Base-by-base conservation (phyloP, 2,113 vertebrate genomes). In the Gallinago paraguaiae region DNA sequence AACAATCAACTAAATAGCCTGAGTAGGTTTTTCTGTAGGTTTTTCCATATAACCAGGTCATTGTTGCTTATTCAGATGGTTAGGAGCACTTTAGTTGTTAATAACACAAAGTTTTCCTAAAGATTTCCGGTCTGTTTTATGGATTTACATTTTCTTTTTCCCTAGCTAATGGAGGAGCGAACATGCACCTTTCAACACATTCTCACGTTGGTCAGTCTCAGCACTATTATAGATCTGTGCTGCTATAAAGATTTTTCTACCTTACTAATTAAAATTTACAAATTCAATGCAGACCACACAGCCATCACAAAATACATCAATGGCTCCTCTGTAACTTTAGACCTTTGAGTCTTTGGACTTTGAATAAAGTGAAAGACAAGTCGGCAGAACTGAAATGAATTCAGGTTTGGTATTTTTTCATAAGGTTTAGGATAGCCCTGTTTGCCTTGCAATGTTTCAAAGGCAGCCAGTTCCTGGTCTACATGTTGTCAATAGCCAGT, bases 1-100 rank as follows among this genome's bases (percentile, higher is more conserved):
- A 97, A 72, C 94, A 94, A 93, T 95, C 90, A 96, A 94, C 92
- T 96, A 93, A 96, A 72, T 51, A 90, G 33, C 79, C 82, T 19
- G 0, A 69, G 41, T 39, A 17, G 23, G 16, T 75, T 86, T 86
- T 70, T 8, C 64, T 83, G n/a, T 7, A 30, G 27, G 10, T 78
- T 74, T 83, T 57, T 54, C 39, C 8, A 20, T 3, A 46, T 53
- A 87, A 71, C 45, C 81, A 79, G 81, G 67, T 85, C 79, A 61
- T 10, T 88, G 71, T 61, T 90, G 39, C 53, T 95, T 61, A 23
- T 39, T 95, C 83, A 93, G 83, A 45, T 72, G 61, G 74, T 78
- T 84, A 71, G 74, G 77, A 67, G 77, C 45, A 57, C 37, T 97
- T 87, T 28, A 65, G 48, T 18, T 31, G 41, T 72, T 28, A 41